These are phyloP conservation scores for Nannospalax galili DNA, from an alignment of 2,113 vertebrate genomes.

Conservation along the genomic window DNA sequence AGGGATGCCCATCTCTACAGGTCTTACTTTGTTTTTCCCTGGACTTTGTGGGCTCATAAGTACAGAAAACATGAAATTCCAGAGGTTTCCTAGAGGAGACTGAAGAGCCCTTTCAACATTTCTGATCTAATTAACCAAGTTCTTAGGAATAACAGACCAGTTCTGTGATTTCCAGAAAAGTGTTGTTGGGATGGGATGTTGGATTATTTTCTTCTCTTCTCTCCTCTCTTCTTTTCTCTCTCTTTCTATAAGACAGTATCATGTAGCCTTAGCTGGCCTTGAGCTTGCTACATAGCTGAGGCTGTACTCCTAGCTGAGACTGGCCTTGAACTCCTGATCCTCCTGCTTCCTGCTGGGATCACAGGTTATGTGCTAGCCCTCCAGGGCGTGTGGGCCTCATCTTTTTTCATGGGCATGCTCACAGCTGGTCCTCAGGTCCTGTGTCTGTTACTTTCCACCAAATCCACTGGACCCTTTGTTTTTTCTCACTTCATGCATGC, in stretches of 20 bases:
- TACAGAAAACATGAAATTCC: background rate
- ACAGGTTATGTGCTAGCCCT: background rate
- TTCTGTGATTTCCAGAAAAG: background rate
- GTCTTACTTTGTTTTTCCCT: background rate
- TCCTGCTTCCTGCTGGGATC: background rate
- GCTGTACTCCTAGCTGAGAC: too few species aligned
- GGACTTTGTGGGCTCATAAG: background rate
- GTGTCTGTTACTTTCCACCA: background rate
- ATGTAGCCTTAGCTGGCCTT: background rate
- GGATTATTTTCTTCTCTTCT: too few species aligned
- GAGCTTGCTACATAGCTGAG: background rate
- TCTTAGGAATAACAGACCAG: background rate
- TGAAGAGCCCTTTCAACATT: background rate
- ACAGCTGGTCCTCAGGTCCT: too few species aligned
- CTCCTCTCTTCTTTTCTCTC: too few species aligned
- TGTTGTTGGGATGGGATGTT: background rate
- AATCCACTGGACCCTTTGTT: rapidly evolving
- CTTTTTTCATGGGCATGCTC: background rate
- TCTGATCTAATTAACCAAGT: background rate
- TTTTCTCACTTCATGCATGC: background rate
- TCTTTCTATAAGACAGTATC: background rate
- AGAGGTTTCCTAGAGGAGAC: background rate
- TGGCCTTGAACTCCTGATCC: background rate
- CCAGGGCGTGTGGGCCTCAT: too few species aligned
- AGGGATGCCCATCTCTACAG: background rate